Conservation (phyloP, 1,140 invertebrate species). For the Muscidifurax raptorellus region DNA sequence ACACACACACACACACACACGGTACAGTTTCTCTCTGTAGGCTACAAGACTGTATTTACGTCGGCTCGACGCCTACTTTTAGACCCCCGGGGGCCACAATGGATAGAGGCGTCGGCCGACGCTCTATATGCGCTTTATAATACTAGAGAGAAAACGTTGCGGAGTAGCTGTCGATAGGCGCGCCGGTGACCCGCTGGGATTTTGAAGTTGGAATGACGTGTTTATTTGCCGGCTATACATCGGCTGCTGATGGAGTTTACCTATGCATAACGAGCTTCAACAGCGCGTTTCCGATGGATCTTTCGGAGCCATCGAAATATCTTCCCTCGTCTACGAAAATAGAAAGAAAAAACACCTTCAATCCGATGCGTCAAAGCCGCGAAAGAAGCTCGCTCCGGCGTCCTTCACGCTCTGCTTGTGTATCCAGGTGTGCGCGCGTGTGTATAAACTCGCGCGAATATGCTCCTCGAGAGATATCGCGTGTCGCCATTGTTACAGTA, state of each 20-base stretch:
- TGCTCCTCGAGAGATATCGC: slow-evolving; percentile 18
- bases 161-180: background rate
- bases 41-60: slow-evolving; percentile 31
- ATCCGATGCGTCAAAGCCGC: background rate
- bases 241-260: too few species aligned
- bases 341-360: too few species aligned
- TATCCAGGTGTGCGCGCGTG: background rate
- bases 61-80: slow-evolving; percentile 42
- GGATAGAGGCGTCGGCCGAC: background rate
- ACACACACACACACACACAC: background rate
- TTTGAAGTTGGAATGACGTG: background rate
- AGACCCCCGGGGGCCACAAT: slow-evolving; percentile 6
- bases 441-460: background rate
- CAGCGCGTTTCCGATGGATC: too few species aligned
- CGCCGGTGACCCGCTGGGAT: too few species aligned
- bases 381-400: background rate
- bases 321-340: too few species aligned
- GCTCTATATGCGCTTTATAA: background rate
- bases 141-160: background rate
- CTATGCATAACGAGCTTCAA: too few species aligned
- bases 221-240: background rate
- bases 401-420: slow-evolving; percentile 50
- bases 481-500: background rate
- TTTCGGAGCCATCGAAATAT: too few species aligned
- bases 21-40: background rate